Evolutionary conservation across 2,113 vertebrate species (phyloP).

Genomic region (Corythoichthys intestinalis): DNA sequence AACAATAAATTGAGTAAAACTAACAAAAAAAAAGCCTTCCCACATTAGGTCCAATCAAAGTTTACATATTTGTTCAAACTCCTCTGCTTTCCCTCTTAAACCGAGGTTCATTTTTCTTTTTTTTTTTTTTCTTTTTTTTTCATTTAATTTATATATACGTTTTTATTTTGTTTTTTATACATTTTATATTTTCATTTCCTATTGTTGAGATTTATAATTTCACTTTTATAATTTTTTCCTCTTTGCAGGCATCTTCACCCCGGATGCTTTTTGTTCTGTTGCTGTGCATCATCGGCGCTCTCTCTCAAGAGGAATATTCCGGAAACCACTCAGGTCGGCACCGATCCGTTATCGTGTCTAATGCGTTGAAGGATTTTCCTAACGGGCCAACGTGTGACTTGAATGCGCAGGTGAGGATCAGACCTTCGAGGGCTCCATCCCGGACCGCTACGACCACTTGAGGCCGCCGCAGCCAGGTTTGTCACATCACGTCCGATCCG

Average conservation of each 20-base stretch:
- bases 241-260: constrained; percentile 45
- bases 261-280: constrained; percentile 43
- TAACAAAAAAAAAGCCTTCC: too few species aligned
- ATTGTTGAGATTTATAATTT: too few species aligned
- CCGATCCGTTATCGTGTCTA: background rate
- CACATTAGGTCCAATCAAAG: too few species aligned
- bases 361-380: background rate
- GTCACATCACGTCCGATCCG: background rate
- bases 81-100: too few species aligned
- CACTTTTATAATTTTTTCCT: too few species aligned
- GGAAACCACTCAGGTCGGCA: constrained; percentile 63
- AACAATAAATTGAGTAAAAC: too few species aligned
- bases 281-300: constrained; percentile 39
- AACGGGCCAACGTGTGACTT: background rate
- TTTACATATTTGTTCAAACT: too few species aligned
- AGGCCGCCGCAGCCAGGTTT: constrained; percentile 61
- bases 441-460: constrained; percentile 44
- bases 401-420: constrained; percentile 63
- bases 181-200: too few species aligned
- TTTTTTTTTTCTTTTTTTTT: too few species aligned
- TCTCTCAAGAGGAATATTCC: constrained; percentile 65
- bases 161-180: too few species aligned
- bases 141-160: too few species aligned
- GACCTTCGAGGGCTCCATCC: constrained; percentile 59
- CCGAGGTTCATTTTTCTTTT: too few species aligned